Evolutionary conservation across 2,888 invertebrate species (phyloP), one percentile per base, ranked within the genome.

Genomic region (Ctena decussata): DNA sequence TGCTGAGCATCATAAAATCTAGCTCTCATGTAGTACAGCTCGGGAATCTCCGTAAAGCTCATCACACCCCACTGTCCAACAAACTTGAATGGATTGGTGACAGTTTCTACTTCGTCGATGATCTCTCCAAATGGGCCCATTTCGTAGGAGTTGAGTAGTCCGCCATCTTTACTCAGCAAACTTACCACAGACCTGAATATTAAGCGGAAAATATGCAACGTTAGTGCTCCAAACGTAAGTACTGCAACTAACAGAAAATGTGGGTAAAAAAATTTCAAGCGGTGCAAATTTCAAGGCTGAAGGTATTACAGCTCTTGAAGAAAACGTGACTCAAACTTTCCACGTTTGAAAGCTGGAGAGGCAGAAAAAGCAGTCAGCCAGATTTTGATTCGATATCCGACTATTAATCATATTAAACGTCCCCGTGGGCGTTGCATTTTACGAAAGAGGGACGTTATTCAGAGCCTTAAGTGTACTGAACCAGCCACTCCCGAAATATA

Each of bases 1-100:
- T 73, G 44, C 15, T 85, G 39, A n/a, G 77, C 35, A 32, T 85
- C 81, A 44, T 85, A 85, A 37, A 85, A 49, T 30, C 81, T 37
- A 24, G 75, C 24, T 24, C 85, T 74, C 81, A 81, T 75, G 15
- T 46, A 81, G 53, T 44, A 77, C 12, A 76, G 53, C 11, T 70
- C 81, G 5, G 81, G 41, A 35, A 70, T 53, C 71, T 75, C 75
- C 30, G 53, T 24, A 69, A 85, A 57, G n/a, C 70, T 53, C 27
- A 85, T 24, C 18, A 78, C 81, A 0, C 85, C 85, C 81, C 81
- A 85, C 41, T 85, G 81, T 60, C 85, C 85, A 32, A 81, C 53
- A 71, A 71, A 85, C 2, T 73, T 78, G 60, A 78, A 85, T 24
- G 73, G 18, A 35, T 77, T 77, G 18, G 35, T 35, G 0, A 77